Percentiles rank a stretch among this genome's conserved stretches.
Evolutionary conservation across 2,888 invertebrate species (phyloP).

Genomic region (Drosophila nr. medialis): DNA sequence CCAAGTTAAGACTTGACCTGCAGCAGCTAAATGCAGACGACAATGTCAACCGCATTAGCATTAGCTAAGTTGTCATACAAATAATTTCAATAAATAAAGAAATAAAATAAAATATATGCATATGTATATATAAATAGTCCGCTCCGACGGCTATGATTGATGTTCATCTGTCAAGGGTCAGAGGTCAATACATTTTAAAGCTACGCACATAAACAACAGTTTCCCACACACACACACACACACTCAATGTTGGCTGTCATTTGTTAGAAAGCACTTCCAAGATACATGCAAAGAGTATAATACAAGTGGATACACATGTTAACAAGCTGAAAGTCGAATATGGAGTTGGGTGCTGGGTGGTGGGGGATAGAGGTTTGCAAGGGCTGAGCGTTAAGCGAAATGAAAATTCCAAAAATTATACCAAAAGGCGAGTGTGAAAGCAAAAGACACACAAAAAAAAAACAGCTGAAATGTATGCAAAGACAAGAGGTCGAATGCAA

Average conservation of each 20-base stretch:
- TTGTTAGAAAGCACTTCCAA: constrained; percentile 33
- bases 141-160: constrained; percentile 27
- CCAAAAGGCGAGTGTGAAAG: constrained; percentile 27
- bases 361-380: background rate
- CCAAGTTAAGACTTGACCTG: constrained; percentile 23
- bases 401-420: constrained; percentile 74
- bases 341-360: background rate
- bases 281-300: constrained; percentile 25
- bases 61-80: background rate
- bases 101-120: background rate
- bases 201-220: constrained; percentile 19
- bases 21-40: constrained; percentile 15
- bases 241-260: constrained; percentile 18
- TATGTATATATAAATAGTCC: background rate
- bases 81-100: background rate
- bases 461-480: constrained; percentile 28
- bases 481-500: constrained; percentile 8
- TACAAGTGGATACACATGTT: constrained; percentile 55
- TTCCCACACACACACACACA: constrained; percentile 4
- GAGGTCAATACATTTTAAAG: constrained; percentile 41
- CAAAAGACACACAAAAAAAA: constrained; percentile 27
- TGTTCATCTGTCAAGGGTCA: constrained; percentile 22
- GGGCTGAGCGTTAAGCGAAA: constrained; percentile 40
- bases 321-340: constrained; percentile 10
- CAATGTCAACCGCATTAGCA: constrained; percentile 2